phyloP scores from a whole-genome alignment of 1,140 invertebrate species.

The Temnothorax longispinosus region DNA sequence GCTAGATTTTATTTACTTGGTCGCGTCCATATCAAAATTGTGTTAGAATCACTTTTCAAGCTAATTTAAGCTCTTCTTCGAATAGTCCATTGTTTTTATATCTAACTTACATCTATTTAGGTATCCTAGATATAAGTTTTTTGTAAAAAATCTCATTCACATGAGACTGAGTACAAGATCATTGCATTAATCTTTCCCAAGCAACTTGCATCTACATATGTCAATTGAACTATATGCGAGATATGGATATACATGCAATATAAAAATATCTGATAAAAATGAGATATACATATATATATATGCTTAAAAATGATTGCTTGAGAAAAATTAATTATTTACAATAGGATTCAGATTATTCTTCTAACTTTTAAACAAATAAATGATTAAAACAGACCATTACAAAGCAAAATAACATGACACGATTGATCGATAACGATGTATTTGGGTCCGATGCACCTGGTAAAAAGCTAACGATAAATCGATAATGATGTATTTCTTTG shows the following conservation, averaged over 20 bases:
- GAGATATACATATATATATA: not conserved
- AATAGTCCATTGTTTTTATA: not conserved
- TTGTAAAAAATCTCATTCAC: conserved; percentile 9
- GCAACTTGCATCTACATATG: not conserved
- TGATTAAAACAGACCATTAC: not conserved
- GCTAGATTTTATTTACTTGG: not conserved
- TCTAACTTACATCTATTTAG: not conserved
- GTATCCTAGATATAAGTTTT: not conserved
- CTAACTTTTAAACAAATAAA: conserved; percentile 6
- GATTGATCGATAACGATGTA: not conserved
- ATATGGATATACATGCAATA: not conserved
- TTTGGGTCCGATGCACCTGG: not conserved
- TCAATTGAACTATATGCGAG: not conserved
- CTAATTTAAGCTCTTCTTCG: not conserved
- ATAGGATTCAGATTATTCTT: not conserved
- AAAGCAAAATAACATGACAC: not conserved
- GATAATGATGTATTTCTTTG: not conserved
- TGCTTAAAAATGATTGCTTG: not conserved
- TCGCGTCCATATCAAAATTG: not conserved
- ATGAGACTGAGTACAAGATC: not conserved
- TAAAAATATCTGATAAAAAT: not conserved
- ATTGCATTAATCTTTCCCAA: conserved; percentile 1
- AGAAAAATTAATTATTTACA: not conserved
- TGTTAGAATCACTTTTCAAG: not conserved
- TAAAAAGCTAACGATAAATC: not conserved